A percentile compares a stretch with the other conserved stretches of the same genome.
phyloP scores from a whole-genome alignment of 2,113 vertebrate genomes.

The Argyrosomus japonicus region DNA sequence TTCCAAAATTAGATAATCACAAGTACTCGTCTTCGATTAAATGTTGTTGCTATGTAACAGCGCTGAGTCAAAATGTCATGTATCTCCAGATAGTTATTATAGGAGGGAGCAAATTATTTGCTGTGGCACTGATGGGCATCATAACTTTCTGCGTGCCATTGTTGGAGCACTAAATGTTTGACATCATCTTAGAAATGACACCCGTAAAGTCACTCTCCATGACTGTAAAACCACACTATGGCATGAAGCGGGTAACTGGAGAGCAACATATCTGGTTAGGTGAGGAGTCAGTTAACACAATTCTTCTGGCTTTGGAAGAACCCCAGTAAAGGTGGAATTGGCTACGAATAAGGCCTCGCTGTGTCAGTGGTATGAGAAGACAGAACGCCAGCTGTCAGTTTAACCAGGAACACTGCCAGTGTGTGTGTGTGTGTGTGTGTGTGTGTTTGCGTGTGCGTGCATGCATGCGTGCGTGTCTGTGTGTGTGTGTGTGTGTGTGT shows the following conservation, averaged over 20 bases:
- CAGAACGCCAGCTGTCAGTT: conserved; percentile 75
- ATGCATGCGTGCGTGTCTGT: conserved; percentile 27
- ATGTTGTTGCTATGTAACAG: conserved; percentile 63
- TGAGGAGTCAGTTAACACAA: conserved; percentile 75
- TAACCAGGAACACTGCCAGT: conserved; percentile 68
- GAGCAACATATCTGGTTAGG: conserved; percentile 69
- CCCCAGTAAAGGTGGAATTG: conserved; percentile 69
- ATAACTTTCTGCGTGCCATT: conserved; percentile 35
- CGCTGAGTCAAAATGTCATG: conserved; percentile 51
- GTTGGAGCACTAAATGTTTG: conserved; percentile 34
- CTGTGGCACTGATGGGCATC: conserved; percentile 34
- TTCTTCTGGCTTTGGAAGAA: conserved; percentile 57
- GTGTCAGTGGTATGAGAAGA: conserved; percentile 62
- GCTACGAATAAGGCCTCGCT: conserved; percentile 51
- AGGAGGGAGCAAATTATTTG: conserved; percentile 27
- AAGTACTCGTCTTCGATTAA: conserved; percentile 23
- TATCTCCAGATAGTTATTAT: conserved; percentile 34
- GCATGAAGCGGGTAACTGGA: conserved; percentile 68
- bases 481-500: conserved; percentile 34
- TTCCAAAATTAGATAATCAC: conserved; percentile 33
- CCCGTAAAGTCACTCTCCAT: conserved; percentile 24
- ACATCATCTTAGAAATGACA: conserved; percentile 39
- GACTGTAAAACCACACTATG: conserved; percentile 48
- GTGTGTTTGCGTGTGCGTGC: conserved; percentile 30
- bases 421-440: conserved; percentile 37